phyloP scores from a whole-genome alignment of 1,140 invertebrate genomes.

The Diachasmimorpha longicaudata region DNA sequence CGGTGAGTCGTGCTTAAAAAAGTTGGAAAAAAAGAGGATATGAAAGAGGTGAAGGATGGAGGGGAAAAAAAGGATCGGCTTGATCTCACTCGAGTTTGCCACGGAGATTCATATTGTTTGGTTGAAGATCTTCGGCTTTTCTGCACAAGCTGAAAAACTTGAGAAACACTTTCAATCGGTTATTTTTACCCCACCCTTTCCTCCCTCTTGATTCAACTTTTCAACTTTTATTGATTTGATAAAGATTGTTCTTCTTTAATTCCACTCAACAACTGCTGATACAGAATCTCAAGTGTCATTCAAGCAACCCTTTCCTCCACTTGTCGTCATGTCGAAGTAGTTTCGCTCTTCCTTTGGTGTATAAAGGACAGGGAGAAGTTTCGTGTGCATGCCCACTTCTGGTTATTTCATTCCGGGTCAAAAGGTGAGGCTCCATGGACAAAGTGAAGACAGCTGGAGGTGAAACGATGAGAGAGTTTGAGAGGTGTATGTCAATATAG shows the following conservation, averaged over 20 bases:
- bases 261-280: background rate
- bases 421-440: constrained; percentile 23
- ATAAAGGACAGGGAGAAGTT: background rate
- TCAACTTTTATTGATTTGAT: background rate
- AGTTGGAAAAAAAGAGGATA: background rate
- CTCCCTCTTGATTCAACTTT: background rate
- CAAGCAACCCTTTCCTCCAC: background rate
- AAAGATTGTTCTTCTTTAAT: background rate
- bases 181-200: background rate
- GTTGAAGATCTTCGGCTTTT: background rate
- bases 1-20: constrained; percentile 23
- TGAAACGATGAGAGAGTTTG: background rate
- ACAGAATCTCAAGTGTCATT: constrained; percentile 1
- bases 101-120: constrained; percentile 9
- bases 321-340: constrained; percentile 11
- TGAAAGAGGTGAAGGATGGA: background rate
- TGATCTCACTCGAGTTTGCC: background rate
- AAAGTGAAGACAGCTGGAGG: background rate
- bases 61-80: background rate
- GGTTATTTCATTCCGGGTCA: constrained; percentile 20
- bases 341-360: constrained; percentile 2
- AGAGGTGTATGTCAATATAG: constrained; percentile 5
- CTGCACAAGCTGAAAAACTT: background rate
- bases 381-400: background rate
- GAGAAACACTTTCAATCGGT: background rate